A percentile compares a stretch with the other conserved stretches of the same genome.
Conservation (phyloP, 2,113 vertebrate genomes). For the Poicephalus meyeri region DNA sequence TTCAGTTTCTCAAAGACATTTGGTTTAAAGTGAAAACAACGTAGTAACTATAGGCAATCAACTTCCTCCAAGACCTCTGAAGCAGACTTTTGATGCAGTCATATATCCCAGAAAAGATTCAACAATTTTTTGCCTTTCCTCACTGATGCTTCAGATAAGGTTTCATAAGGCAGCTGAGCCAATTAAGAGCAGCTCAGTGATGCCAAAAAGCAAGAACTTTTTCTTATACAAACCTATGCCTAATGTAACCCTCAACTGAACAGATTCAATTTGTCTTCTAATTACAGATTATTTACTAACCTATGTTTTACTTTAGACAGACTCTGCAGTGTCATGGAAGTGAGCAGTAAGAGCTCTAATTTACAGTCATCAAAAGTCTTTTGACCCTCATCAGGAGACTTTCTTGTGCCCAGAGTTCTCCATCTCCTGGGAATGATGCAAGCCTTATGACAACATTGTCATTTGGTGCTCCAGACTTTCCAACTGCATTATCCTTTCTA, state of each 20-base stretch:
- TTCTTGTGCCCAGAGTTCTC: neutral
- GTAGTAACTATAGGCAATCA: neutral
- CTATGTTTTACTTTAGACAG: neutral
- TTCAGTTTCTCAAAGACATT: neutral
- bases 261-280: neutral
- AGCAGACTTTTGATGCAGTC: neutral
- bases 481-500: neutral
- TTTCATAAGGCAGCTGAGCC: neutral
- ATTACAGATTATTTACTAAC: neutral
- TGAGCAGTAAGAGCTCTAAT: neutral
- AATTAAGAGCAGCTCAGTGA: neutral
- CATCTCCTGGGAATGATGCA: neutral
- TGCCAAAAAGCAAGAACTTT: neutral
- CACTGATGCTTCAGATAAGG: neutral
- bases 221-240: rapidly evolving
- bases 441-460: neutral
- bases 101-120: neutral
- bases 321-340: neutral
- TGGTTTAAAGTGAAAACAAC: neutral
- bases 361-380: neutral
- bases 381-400: neutral
- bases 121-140: neutral
- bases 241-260: neutral
- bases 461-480: neutral
- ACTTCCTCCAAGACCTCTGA: neutral